Base-by-base conservation (phyloP, 2,888 invertebrate species). In the Nemotelus pantherinus region DNA sequence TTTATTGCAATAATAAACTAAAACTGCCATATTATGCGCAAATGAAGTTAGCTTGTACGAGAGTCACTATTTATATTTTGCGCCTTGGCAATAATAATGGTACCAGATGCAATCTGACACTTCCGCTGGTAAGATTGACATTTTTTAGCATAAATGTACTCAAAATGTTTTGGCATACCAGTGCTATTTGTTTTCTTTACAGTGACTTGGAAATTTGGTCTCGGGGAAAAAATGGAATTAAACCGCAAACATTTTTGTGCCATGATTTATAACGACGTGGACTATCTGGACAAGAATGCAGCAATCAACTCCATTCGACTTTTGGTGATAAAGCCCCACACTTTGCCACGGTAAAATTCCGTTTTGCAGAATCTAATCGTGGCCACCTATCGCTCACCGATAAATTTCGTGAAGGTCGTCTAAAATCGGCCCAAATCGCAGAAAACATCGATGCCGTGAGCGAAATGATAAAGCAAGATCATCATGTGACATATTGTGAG, bases 291-390 rank as follows among this genome's bases (percentile, higher is more conserved):
- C 78, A 82, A 80, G 57, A 82, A 74, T 81, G 81, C 80, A 79
- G 81, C 63, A 80, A 81, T 80, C 72, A 80, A 82, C 80, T 81
- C 75, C 55, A 44, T 80, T 81, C 79, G 43, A 79, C 71, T 79
- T 81, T 82, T 81, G 81, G 79, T 75, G 77, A 81, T 77, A 78
- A 82, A 79, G 9, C 80, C 25, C 25, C 25, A 25, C 25, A 25
- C 25, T 25, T 25, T 25, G 25, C 25, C 25, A 25, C 1, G 25
- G 25, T 25, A 25, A 25, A 25, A 25, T 25, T 0, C 25, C 25
- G 25, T 0, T 25, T 25, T 25, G 25, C 25, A 25, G 25, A 25
- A 25, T 25, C 25, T 1, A 25, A 25, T 25, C 25, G 25, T 25
- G 25, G 25, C 25, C 25, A 25, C 25, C 25, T 25, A 25, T 25